A percentile compares a stretch with the other conserved stretches of the same genome.
These are phyloP conservation scores for Epinotia demarniana DNA, from an alignment of 2,888 invertebrate genomes.

Conservation along the genomic window DNA sequence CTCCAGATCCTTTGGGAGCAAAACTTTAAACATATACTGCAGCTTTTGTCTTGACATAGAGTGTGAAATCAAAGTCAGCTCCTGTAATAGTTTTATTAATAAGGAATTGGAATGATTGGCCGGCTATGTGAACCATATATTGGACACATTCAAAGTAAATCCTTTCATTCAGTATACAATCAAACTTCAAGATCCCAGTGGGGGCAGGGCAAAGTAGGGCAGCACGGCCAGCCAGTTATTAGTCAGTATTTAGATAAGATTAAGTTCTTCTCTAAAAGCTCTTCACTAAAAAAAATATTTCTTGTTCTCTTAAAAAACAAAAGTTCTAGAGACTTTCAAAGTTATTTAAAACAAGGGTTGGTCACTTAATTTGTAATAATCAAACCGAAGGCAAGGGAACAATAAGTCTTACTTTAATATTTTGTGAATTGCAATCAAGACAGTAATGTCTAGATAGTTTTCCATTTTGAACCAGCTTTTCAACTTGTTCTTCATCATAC, in stretches of 20 bases:
- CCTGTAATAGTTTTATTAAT: conserved; percentile 58
- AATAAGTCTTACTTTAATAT: conserved; percentile 60
- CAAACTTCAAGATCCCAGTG: too few relatives aligned
- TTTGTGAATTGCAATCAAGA: conserved; percentile 70
- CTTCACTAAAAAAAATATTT: too few relatives aligned
- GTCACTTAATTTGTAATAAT: not conserved
- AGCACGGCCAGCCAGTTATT: too few relatives aligned
- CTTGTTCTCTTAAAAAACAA: too few relatives aligned
- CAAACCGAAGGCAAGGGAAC: too few relatives aligned
- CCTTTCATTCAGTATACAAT: too few relatives aligned
- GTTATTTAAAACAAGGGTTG: not conserved
- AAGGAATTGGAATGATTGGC: not conserved
- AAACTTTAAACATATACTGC: conserved; percentile 85
- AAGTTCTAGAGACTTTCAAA: too few relatives aligned
- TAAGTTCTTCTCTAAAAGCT: too few relatives aligned
- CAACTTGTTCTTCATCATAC: conserved; percentile 86
- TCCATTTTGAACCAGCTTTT: conserved; percentile 68
- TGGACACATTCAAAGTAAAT: not conserved
- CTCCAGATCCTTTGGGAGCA: conserved; percentile 85
- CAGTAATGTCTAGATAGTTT: conserved; percentile 72
- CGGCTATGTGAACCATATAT: not conserved
- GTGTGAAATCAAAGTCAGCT: conserved; percentile 86
- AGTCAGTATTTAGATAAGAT: too few relatives aligned
- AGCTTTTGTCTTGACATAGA: conserved; percentile 86
- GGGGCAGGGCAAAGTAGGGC: too few relatives aligned